Conservation (phyloP, 2,113 vertebrate species). For the Nesoenas mayeri region DNA sequence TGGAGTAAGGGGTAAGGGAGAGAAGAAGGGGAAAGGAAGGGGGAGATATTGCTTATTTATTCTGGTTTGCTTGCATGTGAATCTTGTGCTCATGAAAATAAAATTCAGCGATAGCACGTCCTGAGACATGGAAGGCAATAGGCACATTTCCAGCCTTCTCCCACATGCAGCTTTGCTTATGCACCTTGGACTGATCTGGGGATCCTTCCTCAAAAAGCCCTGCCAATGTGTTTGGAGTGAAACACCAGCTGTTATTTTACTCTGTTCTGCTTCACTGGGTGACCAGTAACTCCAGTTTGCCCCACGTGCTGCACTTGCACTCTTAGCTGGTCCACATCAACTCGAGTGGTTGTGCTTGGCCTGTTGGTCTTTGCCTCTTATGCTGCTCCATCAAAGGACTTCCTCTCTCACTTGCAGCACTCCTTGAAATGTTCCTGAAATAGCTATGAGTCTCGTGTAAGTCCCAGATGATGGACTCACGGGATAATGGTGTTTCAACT, state of each 20-base stretch:
- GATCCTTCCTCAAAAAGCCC: background rate
- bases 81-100: background rate
- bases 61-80: background rate
- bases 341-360: background rate
- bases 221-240: background rate
- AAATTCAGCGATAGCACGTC: background rate
- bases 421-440: background rate
- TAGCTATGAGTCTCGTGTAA: background rate
- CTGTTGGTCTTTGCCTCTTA: background rate
- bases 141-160: background rate
- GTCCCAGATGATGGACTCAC: background rate
- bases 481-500: background rate
- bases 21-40: background rate
- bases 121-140: background rate
- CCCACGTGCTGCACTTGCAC: accelerated
- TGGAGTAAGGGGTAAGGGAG: background rate
- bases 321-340: background rate
- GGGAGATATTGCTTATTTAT: background rate
- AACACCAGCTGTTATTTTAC: background rate
- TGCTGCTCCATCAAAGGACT: background rate
- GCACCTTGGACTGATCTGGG: background rate
- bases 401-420: background rate
- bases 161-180: background rate
- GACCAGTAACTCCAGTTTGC: background rate
- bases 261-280: background rate